Conservation (phyloP, 2,888 invertebrate species). For the Sabatieria punctata region DNA sequence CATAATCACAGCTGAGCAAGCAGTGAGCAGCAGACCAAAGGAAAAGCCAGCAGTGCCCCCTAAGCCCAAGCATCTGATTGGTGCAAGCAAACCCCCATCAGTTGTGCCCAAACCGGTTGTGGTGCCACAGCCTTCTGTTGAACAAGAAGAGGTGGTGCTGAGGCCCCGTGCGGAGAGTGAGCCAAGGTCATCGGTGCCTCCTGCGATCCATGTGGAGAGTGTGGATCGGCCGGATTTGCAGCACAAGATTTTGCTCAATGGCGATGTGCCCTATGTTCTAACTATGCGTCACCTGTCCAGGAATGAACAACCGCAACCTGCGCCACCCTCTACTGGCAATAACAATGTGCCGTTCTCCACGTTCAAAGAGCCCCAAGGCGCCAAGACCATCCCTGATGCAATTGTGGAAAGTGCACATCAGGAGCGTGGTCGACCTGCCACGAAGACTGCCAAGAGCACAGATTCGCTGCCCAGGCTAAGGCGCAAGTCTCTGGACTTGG, state of each 20-base stretch:
- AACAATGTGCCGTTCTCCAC: constrained; percentile 11
- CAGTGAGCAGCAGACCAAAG: constrained; percentile 13
- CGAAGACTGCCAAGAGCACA: neutral
- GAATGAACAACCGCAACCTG: constrained; percentile 10
- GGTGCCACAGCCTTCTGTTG: neutral
- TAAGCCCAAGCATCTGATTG: constrained; percentile 18
- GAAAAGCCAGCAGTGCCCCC: constrained; percentile 22
- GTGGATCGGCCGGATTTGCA: constrained; percentile 26
- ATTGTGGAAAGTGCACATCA: neutral
- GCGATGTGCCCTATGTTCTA: constrained; percentile 28
- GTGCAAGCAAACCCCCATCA: too few species aligned
- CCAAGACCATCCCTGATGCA: constrained; percentile 9
- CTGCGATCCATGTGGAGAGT: constrained; percentile 24
- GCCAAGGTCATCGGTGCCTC: constrained; percentile 10
- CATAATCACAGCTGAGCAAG: constrained; percentile 21
- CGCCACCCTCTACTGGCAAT: neutral
- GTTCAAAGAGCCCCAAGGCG: constrained; percentile 13
- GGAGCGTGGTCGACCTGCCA: neutral
- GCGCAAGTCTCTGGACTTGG: constrained; percentile 23
- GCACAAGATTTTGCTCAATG: constrained; percentile 19
- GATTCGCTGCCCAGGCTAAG: constrained; percentile 6
- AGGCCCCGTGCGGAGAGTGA: neutral
- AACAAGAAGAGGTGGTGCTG: neutral
- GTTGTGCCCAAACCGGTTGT: constrained; percentile 3
- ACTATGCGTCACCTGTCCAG: constrained; percentile 24